Evolutionary conservation across 2,797 vertebrate genomes (phyloP), one percentile per base, ranked within the genome.

Genomic region (Silurus aristotelis): DNA sequence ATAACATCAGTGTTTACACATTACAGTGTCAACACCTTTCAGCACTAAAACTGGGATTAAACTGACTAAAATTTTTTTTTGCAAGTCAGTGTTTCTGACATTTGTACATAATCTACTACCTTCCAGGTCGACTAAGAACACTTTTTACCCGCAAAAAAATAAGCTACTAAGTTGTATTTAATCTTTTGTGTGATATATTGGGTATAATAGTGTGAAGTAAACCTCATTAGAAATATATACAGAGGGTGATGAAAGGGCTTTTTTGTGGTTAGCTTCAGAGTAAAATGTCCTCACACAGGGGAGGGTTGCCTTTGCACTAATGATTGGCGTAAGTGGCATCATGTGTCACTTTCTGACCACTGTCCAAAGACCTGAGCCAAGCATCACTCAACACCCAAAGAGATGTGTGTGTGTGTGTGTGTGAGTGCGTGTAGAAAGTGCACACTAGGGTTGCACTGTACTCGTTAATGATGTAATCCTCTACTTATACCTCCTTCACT

Each of bases 351-450:
- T 89, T 89, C 90, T 91, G 91, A 94, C 92, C 92, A 86, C 92
- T 90, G 92, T 94, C 94, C 94, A 95, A 94, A 87, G 91, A 93
- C 82, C 87, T 43, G 88, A 93, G 94, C 94, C 93, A 95, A 93
- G 91, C 93, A 93, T 94, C 93, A 94, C 91, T 95, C 93, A 92
- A 92, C 93, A 85, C 90, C 89, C 86, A 90, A 60, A 73, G 55
- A 72, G 68, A 7, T 80, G 52, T 82, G 73, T 82, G 72, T 73
- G 43, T 83, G 79, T 60, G 25, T 48, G 77, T 31, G 20, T 27
- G 31, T 52, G 67, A 8, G 60, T 55, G 73, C 38, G 67, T 22
- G n/a, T 46, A 64, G 52, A 70, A 19, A 55, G 55, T 43, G 85
- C 83, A 25, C 82, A 73, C 81, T 82, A 82, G 14, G 85, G 67